These are phyloP conservation scores for Protaetia brevitarsis DNA, from an alignment of 1,140 invertebrate species.

Conservation along the genomic window DNA sequence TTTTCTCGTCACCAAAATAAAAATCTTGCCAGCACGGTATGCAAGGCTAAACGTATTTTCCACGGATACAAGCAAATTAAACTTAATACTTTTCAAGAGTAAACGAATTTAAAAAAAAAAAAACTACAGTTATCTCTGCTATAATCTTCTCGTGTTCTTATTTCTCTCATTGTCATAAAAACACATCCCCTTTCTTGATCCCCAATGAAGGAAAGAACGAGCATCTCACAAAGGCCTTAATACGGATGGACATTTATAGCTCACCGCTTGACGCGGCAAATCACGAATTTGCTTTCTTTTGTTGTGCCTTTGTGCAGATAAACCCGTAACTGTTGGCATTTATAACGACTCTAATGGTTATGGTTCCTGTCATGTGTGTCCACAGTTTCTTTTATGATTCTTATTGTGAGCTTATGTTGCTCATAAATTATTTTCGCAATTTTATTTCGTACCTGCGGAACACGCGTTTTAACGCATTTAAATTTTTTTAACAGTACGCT, in stretches of 20 bases:
- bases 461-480: neutral
- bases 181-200: conserved; percentile 19
- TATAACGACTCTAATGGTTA: conserved; percentile 41
- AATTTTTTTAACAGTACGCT: neutral
- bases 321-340: conserved; percentile 42
- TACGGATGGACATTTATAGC: conserved; percentile 39
- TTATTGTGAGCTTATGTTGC: conserved; percentile 30
- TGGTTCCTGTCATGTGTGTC: conserved; percentile 37
- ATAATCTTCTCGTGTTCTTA: neutral
- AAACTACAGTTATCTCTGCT: neutral
- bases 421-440: conserved; percentile 31
- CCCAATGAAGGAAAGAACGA: conserved; percentile 15
- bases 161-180: conserved; percentile 4
- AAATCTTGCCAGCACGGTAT: no score
- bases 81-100: neutral
- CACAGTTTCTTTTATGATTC: conserved; percentile 29
- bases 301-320: conserved; percentile 38
- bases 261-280: conserved; percentile 38
- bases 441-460: conserved; percentile 25
- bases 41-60: no score
- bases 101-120: no score
- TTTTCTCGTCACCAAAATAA: no score
- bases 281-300: conserved; percentile 42
- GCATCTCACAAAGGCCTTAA: conserved; percentile 32
- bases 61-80: no score